A percentile compares a stretch with the other conserved stretches of the same genome.
These are phyloP conservation scores for Pecten maximus DNA, from an alignment of 2,888 invertebrate genomes.

Conservation along the genomic window DNA sequence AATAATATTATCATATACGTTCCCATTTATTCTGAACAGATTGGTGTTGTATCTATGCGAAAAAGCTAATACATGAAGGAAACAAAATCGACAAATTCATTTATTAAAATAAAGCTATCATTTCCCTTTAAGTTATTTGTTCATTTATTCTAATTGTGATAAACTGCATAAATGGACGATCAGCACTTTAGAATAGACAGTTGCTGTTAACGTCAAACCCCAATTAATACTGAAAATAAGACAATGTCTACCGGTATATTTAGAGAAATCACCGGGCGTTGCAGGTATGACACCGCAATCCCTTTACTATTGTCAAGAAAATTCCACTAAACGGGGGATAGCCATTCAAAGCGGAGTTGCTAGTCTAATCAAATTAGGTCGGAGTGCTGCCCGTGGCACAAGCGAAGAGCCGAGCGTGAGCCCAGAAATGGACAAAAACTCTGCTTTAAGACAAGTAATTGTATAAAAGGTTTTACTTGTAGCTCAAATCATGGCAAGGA, in stretches of 20 bases:
- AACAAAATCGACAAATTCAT: too few species aligned
- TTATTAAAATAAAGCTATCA: too few species aligned
- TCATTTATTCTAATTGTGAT: too few species aligned
- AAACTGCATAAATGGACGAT: too few species aligned
- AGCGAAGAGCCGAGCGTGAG: not conserved
- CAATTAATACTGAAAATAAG: not conserved
- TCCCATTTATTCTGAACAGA: too few species aligned
- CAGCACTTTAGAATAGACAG: too few species aligned
- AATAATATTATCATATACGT: too few species aligned
- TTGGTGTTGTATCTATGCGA: too few species aligned
- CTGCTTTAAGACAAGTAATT: not conserved
- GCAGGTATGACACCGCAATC: not conserved
- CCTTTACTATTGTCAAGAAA: not conserved
- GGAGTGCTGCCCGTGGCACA: not conserved
- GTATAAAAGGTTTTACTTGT: constrained; percentile 16
- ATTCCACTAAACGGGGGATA: not conserved
- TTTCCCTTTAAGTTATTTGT: too few species aligned
- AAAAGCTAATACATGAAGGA: too few species aligned
- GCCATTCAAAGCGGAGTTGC: not conserved
- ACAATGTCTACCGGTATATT: not conserved
- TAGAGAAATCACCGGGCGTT: not conserved
- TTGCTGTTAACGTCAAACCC: not conserved
- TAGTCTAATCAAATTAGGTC: not conserved
- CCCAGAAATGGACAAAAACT: not conserved
- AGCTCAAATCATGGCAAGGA: not conserved